Percentiles rank a stretch among this genome's conserved stretches.
Conservation (phyloP, 2,797 vertebrate genomes). For the Tachyglossus aculeatus region DNA sequence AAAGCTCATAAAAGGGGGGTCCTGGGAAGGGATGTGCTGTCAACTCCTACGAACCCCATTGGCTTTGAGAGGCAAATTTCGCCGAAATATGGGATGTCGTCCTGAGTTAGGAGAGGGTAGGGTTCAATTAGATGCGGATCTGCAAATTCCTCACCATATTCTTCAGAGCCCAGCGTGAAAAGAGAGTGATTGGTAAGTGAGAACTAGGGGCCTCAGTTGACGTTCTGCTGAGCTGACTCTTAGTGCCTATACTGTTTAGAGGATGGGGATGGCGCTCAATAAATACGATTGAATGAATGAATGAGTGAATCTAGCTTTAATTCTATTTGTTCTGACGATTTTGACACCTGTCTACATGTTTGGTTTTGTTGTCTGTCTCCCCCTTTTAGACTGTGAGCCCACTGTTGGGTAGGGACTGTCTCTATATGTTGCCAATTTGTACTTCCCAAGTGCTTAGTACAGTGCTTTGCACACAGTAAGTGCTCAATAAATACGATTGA, state of each 20-base stretch:
- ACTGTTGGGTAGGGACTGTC: too few species aligned
- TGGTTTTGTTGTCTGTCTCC: too few species aligned
- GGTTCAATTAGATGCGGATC: conserved; percentile 17
- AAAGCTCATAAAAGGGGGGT: not conserved
- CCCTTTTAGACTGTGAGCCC: too few species aligned
- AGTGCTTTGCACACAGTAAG: too few species aligned
- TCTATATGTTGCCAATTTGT: too few species aligned
- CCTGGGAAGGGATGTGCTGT: not conserved
- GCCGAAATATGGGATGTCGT: not conserved
- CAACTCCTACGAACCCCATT: conserved; percentile 1
- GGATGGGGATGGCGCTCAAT: too few species aligned
- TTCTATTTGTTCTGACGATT: too few species aligned
- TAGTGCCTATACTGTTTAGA: not conserved
- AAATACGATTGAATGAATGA: too few species aligned
- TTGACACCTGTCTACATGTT: too few species aligned
- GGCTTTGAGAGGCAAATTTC: not conserved
- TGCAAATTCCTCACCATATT: conserved; percentile 19
- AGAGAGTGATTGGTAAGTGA: not conserved
- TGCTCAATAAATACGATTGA: too few species aligned
- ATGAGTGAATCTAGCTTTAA: too few species aligned
- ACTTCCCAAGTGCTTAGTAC: too few species aligned
- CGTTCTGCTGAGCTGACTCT: not conserved
- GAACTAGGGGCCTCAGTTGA: not conserved
- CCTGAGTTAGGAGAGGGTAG: not conserved
- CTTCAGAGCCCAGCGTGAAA: not conserved